Percentiles rank a stretch among this genome's conserved stretches.
Evolutionary conservation across 2,888 invertebrate genomes (phyloP).

Genomic region (Conus canariensis): DNA sequence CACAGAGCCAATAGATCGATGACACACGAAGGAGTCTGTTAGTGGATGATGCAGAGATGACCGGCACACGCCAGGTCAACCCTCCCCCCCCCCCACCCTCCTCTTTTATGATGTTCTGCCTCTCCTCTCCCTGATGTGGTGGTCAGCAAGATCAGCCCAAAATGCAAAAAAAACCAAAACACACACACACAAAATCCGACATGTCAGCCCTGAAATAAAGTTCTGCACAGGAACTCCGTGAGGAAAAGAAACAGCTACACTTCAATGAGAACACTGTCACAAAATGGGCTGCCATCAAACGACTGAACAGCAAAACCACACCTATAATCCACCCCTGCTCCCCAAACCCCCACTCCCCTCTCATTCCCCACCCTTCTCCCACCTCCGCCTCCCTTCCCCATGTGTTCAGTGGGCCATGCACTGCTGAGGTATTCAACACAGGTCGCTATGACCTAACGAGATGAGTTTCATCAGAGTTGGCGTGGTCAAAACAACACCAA

Average conservation of each 20-base stretch:
- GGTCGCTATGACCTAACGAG: slow-evolving; percentile 28
- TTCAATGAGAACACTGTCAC: not conserved
- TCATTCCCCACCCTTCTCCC: not conserved
- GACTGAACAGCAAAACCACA: not conserved
- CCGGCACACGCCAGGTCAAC: too few relatives aligned
- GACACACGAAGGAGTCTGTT: too few relatives aligned
- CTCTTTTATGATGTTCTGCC: too few relatives aligned
- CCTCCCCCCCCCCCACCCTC: too few relatives aligned
- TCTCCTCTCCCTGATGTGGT: too few relatives aligned
- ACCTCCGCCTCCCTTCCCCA: not conserved
- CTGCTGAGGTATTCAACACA: slow-evolving; percentile 38
- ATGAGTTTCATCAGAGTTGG: slow-evolving; percentile 4
- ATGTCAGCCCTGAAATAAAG: too few relatives aligned
- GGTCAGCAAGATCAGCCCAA: not conserved
- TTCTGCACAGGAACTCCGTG: not conserved
- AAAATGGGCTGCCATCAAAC: slow-evolving; percentile 2
- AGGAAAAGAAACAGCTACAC: too few relatives aligned
- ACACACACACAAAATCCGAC: not conserved
- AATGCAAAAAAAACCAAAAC: not conserved
- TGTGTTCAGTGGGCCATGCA: slow-evolving; percentile 14
- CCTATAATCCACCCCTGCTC: not conserved
- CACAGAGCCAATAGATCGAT: too few relatives aligned
- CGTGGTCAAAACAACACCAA: not conserved
- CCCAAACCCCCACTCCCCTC: not conserved
- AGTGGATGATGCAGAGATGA: too few relatives aligned